phyloP scores from a whole-genome alignment of 2,888 invertebrate species.

The Trichopoda pennipes region DNA sequence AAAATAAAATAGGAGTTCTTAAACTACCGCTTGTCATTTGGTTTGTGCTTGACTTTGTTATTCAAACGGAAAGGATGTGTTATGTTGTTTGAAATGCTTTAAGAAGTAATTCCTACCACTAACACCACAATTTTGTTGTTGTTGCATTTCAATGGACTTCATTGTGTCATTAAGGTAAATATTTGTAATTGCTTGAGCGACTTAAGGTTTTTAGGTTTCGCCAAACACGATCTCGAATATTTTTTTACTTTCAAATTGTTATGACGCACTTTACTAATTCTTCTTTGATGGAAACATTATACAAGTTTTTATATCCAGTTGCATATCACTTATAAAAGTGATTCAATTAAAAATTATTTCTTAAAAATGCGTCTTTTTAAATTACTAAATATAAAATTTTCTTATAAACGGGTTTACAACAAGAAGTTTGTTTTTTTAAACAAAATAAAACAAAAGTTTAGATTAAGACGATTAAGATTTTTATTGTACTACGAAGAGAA shows the following conservation, averaged over 20 bases:
- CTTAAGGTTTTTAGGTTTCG: constrained; percentile 13
- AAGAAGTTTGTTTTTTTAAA: no score
- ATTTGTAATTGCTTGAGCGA: constrained; percentile 37
- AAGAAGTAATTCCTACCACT: constrained; percentile 22
- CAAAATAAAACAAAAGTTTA: no score
- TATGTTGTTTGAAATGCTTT: background rate
- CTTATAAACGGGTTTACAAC: no score
- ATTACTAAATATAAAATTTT: no score
- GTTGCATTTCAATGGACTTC: constrained; percentile 72
- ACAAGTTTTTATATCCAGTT: no score
- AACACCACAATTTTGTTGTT: constrained; percentile 15
- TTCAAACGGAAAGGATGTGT: background rate
- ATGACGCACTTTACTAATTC: background rate
- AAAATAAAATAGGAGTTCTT: background rate
- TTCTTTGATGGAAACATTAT: background rate
- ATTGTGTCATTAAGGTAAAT: constrained; percentile 74
- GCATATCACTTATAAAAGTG: no score
- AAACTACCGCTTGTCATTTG: constrained; percentile 44
- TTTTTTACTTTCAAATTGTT: background rate
- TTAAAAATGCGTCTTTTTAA: no score
- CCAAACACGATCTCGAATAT: background rate
- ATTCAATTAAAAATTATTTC: no score
- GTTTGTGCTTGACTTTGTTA: constrained; percentile 34
- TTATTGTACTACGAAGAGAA: no score
- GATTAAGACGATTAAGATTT: no score